A percentile compares a stretch with the other conserved stretches of the same genome.
These are phyloP conservation scores for Siderastrea siderea DNA, from an alignment of 92 coral and sea anemone genomes.

Conservation along the genomic window DNA sequence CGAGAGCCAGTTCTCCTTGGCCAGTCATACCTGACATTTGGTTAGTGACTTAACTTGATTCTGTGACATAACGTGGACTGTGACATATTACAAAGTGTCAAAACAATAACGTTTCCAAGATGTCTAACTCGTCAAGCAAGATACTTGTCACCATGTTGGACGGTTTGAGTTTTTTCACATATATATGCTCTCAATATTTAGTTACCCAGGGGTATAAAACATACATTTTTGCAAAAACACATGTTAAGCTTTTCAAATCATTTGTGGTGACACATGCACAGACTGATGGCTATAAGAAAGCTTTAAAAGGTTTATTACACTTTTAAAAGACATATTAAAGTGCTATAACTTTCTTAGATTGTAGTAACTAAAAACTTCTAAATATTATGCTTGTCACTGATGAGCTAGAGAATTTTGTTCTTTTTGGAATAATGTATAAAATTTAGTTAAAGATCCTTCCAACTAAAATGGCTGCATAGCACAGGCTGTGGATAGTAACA, in stretches of 20 bases:
- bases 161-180: too few relatives aligned
- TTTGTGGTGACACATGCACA: neutral
- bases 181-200: neutral
- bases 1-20: neutral
- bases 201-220: neutral
- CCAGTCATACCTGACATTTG: slow-evolving; percentile 1
- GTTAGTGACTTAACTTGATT: neutral
- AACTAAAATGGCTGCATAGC: neutral
- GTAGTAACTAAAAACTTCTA: neutral
- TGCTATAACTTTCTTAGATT: neutral
- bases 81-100: too few relatives aligned
- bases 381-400: neutral
- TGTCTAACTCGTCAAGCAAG: neutral
- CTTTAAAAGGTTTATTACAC: neutral
- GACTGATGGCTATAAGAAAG: neutral
- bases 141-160: neutral
- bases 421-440: neutral
- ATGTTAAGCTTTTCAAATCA: neutral
- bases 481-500: neutral
- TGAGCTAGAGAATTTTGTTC: neutral
- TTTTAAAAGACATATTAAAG: neutral
- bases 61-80: too few relatives aligned
- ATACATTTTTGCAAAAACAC: neutral
- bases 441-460: neutral
- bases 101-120: neutral